Evolutionary conservation across 1,140 invertebrate species (phyloP).

Genomic region (Drosophila orena): DNA sequence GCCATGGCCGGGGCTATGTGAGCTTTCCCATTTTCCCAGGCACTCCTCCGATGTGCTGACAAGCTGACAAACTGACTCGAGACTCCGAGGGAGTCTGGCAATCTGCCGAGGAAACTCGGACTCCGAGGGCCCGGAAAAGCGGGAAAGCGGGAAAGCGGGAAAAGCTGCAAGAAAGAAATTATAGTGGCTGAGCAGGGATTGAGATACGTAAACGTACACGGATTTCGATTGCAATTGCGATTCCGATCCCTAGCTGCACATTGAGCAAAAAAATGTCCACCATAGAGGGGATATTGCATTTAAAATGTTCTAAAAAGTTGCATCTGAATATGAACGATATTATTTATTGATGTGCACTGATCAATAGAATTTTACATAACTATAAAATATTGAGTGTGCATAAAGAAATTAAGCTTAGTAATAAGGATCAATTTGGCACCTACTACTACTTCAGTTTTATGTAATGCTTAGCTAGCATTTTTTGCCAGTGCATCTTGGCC

Average conservation of each 20-base stretch:
- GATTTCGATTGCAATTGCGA: slow-evolving; percentile 50
- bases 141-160: not conserved
- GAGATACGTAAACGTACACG: slow-evolving; percentile 51
- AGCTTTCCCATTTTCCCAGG: slow-evolving; percentile 23
- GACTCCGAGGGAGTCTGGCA: slow-evolving; percentile 41
- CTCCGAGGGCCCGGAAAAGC: slow-evolving; percentile 35
- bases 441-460: no score
- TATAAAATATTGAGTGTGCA: no score
- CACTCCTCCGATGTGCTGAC: slow-evolving; percentile 60
- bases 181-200: slow-evolving; percentile 56
- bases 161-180: slow-evolving; percentile 46
- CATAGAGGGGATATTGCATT: not conserved
- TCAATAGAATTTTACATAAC: no score
- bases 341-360: no score
- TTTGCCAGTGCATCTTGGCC: slow-evolving; percentile 3
- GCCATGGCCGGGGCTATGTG: slow-evolving; percentile 32
- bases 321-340: not conserved
- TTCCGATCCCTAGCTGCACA: slow-evolving; percentile 18
- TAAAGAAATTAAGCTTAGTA: no score
- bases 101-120: slow-evolving; percentile 39
- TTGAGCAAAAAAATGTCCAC: not conserved
- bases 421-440: no score
- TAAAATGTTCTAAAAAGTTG: no score
- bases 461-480: not conserved
- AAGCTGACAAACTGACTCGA: slow-evolving; percentile 72